A percentile compares a stretch with the other conserved stretches of the same genome.
These are phyloP conservation scores for Calidris pygmaea DNA, from an alignment of 2,113 vertebrate genomes.

Conservation along the genomic window DNA sequence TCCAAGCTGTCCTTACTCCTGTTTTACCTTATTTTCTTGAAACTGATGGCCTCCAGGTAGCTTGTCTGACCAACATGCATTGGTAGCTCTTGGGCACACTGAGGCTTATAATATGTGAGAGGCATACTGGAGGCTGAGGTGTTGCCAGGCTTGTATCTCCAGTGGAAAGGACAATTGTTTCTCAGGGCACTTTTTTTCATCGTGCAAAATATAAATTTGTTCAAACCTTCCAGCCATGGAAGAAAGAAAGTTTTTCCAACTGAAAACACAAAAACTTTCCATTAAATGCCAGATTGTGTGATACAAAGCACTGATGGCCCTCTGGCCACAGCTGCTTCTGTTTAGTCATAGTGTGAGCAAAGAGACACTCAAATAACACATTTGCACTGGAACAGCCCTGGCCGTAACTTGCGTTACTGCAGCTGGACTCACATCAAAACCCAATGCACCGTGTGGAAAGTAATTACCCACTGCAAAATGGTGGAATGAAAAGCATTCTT, in stretches of 20 bases:
- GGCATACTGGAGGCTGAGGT: background rate
- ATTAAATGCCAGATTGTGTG: conserved; percentile 71
- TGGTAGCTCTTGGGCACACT: background rate
- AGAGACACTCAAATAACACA: conserved; percentile 68
- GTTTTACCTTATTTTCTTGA: background rate
- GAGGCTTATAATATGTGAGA: background rate
- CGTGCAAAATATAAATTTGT: conserved; percentile 57
- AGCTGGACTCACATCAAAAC: conserved; percentile 76
- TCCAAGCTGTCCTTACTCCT: background rate
- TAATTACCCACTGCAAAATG: conserved; percentile 72
- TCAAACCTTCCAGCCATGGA: conserved; percentile 56
- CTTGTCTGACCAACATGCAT: background rate
- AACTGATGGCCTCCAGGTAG: background rate
- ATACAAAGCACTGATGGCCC: conserved; percentile 66
- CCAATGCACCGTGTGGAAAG: conserved; percentile 60
- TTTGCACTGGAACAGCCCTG: conserved; percentile 72
- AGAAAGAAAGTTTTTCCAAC: conserved; percentile 57
- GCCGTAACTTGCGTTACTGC: conserved; percentile 60
- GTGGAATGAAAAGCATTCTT: conserved; percentile 66
- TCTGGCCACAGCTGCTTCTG: conserved; percentile 79
- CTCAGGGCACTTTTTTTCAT: conserved; percentile 37
- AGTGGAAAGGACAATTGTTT: conserved; percentile 16
- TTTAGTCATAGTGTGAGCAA: conserved; percentile 79
- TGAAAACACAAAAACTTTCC: conserved; percentile 67
- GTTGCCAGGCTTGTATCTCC: background rate